Percentiles rank a stretch among this genome's conserved stretches.
Evolutionary conservation across 1,140 invertebrate genomes (phyloP).

Genomic region (Megalonaias nervosa): DNA sequence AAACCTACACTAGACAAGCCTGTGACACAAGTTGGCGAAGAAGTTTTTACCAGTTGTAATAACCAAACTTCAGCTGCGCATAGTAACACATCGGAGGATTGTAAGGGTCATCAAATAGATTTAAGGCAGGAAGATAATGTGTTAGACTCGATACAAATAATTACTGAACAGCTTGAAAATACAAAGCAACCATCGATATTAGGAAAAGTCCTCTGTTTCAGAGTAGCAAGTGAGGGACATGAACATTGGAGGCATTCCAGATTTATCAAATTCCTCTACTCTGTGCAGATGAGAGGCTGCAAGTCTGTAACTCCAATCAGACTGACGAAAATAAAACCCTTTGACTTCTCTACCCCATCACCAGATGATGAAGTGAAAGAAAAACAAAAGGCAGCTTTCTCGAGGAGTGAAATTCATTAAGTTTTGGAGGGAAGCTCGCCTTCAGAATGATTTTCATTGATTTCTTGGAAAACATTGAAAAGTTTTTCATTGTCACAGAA

Average conservation of each 20-base stretch:
- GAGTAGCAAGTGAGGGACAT: not conserved
- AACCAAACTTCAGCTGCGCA: too few relatives aligned
- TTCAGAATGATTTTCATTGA: too few relatives aligned
- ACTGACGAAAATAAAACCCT: conserved; percentile 47
- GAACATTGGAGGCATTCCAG: not conserved
- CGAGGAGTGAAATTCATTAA: conserved; percentile 10
- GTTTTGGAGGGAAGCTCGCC: too few relatives aligned
- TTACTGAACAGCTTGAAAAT: not conserved
- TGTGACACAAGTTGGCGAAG: too few relatives aligned
- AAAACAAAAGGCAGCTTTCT: conserved; percentile 63
- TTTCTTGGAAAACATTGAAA: too few relatives aligned
- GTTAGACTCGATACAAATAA: too few relatives aligned
- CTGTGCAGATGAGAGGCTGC: conserved; percentile 37
- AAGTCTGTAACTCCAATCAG: conserved; percentile 1
- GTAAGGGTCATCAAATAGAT: too few relatives aligned
- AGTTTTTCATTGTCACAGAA: too few relatives aligned
- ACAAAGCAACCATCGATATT: conserved; percentile 5
- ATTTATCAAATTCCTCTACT: conserved; percentile 45
- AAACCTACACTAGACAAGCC: too few relatives aligned
- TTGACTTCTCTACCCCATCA: conserved; percentile 77
- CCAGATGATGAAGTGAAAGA: conserved; percentile 75
- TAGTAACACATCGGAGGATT: too few relatives aligned
- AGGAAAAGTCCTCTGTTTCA: conserved; percentile 23
- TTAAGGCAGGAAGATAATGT: too few relatives aligned
- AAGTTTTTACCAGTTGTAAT: too few relatives aligned